These are phyloP conservation scores for Plecotus auritus DNA, from an alignment of 2,113 vertebrate genomes.

Conservation along the genomic window DNA sequence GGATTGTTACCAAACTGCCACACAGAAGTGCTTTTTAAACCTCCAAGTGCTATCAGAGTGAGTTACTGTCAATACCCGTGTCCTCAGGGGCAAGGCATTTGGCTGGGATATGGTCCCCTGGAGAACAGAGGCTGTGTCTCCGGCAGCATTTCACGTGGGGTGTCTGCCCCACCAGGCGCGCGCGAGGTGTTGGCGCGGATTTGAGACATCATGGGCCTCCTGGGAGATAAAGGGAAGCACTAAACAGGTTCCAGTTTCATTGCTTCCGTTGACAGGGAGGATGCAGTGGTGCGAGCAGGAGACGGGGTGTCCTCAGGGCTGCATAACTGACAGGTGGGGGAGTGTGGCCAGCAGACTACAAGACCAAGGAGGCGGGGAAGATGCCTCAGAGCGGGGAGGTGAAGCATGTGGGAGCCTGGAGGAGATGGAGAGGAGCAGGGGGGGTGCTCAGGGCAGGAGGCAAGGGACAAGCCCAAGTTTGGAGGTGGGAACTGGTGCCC, in stretches of 20 bases:
- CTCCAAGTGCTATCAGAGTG: not conserved
- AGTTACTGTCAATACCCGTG: not conserved
- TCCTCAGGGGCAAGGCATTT: not conserved
- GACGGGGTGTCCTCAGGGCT: not conserved
- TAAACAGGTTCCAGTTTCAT: not conserved
- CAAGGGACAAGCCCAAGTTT: not conserved
- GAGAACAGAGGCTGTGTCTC: not conserved
- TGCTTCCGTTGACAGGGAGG: not conserved
- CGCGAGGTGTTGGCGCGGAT: not conserved
- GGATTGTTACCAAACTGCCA: not conserved
- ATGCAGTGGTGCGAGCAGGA: not conserved
- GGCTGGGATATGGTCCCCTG: not conserved
- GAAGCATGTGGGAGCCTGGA: not conserved
- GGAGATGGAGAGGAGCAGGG: not conserved
- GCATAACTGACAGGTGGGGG: rapidly evolving
- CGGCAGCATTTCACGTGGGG: not conserved
- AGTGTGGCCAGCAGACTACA: too few relatives aligned
- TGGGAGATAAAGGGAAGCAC: not conserved
- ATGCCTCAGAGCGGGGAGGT: not conserved
- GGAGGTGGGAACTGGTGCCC: not conserved
- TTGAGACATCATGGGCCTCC: not conserved
- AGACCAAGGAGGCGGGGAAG: too few relatives aligned
- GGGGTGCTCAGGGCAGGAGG: not conserved
- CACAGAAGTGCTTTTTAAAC: not conserved
- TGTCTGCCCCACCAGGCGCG: rapidly evolving